phyloP scores from a whole-genome alignment of 37 sponge, comb jelly and placozoan species.

The Halisarca cf. caerulea region DNA sequence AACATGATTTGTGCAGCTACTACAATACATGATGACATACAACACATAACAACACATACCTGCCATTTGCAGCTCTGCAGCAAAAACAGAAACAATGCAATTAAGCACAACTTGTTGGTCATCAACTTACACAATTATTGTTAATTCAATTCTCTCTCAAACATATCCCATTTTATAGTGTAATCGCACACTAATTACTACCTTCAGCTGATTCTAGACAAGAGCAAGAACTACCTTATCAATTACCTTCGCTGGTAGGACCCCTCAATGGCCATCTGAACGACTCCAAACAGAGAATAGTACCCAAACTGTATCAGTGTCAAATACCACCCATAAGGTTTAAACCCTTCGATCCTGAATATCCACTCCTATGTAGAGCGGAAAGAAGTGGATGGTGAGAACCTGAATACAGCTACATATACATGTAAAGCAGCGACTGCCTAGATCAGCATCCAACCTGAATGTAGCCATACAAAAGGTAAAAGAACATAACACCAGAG shows the following conservation, averaged over 20 bases:
- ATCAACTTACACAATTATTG: too few relatives aligned
- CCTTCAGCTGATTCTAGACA: too few relatives aligned
- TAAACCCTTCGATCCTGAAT: constrained; percentile 77
- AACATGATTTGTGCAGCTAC: too few relatives aligned
- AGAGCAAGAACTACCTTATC: too few relatives aligned
- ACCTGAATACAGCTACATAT: neutral
- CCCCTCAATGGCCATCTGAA: constrained; percentile 46
- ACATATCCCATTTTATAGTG: too few relatives aligned
- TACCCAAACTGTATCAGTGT: constrained; percentile 78
- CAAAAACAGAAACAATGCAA: too few relatives aligned
- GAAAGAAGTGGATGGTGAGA: neutral
- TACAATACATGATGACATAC: too few relatives aligned
- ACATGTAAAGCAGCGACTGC: neutral
- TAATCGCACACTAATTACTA: too few relatives aligned
- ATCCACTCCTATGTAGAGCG: constrained; percentile 82
- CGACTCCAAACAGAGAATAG: constrained; percentile 54
- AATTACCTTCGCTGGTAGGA: constrained; percentile 2
- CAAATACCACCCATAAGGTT: constrained; percentile 77
- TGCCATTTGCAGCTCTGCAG: too few relatives aligned
- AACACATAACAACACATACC: too few relatives aligned
- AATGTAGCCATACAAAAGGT: constrained; percentile 71
- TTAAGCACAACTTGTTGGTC: too few relatives aligned
- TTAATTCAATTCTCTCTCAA: too few relatives aligned
- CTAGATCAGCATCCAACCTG: constrained; percentile 44
- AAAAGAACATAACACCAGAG: constrained; percentile 66